Conservation (phyloP, 1,140 invertebrate genomes). For the Drosophila navojoa region DNA sequence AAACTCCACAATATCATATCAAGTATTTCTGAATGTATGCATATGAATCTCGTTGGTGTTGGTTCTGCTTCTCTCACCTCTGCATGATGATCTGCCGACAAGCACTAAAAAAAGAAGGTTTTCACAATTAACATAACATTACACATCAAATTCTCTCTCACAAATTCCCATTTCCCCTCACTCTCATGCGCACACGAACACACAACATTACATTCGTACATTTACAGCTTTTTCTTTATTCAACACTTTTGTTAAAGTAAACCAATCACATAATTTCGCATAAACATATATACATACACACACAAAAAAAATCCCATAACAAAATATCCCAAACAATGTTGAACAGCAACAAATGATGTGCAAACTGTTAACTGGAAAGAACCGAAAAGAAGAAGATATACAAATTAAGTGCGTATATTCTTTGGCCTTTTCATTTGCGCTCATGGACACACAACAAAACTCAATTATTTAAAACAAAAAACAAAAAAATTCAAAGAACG, state of each 20-base stretch:
- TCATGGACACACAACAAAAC: conserved; percentile 5
- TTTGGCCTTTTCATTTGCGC: conserved; percentile 11
- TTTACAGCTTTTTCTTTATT: background rate
- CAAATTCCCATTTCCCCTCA: background rate
- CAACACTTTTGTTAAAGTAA: background rate
- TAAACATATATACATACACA: conserved; percentile 15
- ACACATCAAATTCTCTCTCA: background rate
- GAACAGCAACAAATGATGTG: conserved; percentile 22
- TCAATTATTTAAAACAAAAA: conserved; percentile 24
- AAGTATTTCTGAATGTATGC: too few species aligned
- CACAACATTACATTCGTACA: background rate
- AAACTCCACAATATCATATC: too few species aligned
- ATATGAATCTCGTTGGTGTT: background rate
- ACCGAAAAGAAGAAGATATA: background rate
- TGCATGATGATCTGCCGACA: background rate
- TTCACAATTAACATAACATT: too few species aligned
- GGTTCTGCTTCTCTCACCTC: background rate
- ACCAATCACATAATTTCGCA: conserved; percentile 2
- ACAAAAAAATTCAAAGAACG: conserved; percentile 38
- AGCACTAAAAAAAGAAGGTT: too few species aligned
- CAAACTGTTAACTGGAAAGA: conserved; percentile 20
- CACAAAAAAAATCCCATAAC: background rate
- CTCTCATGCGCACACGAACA: too few species aligned
- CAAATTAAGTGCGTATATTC: conserved; percentile 7
- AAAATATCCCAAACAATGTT: conserved; percentile 19